Evolutionary conservation across 2,888 invertebrate species (phyloP).

Genomic region (Didymodactylos carnosus): DNA sequence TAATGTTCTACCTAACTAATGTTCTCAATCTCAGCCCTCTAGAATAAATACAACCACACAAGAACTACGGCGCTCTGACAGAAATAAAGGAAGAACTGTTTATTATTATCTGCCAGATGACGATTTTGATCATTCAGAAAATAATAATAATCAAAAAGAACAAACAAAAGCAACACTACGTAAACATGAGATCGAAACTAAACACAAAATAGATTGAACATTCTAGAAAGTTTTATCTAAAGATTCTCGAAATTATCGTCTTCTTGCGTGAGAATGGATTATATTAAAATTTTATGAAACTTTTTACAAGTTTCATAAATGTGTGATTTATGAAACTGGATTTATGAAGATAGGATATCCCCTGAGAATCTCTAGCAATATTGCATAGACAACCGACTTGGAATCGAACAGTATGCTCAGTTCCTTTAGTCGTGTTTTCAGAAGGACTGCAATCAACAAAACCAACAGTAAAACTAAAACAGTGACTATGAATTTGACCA

Average conservation of each 20-base stretch:
- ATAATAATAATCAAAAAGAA: neutral
- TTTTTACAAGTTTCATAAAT: no score
- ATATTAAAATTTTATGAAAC: no score
- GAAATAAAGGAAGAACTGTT: no score
- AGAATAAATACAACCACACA: no score
- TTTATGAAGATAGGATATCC: neutral
- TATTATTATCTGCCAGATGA: no score
- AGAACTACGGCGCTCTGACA: no score
- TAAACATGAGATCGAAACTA: neutral
- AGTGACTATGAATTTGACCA: neutral
- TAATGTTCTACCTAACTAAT: no score
- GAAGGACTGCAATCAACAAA: neutral
- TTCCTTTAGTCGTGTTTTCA: neutral
- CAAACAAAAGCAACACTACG: neutral
- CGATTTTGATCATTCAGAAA: no score
- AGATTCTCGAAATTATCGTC: neutral
- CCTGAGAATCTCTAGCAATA: neutral
- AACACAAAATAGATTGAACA: neutral
- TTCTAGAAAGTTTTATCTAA: neutral
- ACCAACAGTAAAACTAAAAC: neutral
- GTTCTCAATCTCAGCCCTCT: no score
- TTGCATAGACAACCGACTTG: neutral
- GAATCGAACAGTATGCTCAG: neutral
- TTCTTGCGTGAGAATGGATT: neutral
- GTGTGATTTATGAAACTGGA: no score